phyloP scores from a whole-genome alignment of 2,888 invertebrate species.

The Stegana nigrithorax region DNA sequence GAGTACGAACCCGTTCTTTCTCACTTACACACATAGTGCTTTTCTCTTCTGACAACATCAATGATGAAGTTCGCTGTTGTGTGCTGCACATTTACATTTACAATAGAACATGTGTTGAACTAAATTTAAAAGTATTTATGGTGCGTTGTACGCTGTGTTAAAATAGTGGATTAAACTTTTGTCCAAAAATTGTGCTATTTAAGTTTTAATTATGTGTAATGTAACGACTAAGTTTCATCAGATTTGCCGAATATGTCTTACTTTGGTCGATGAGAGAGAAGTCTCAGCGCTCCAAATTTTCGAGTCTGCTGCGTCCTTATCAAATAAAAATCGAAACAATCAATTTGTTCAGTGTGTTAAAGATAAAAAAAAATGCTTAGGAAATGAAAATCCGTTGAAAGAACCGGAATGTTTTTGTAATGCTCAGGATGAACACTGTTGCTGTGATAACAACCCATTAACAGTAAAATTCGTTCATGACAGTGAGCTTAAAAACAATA shows the following conservation, averaged over 20 bases:
- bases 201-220: constrained; percentile 82
- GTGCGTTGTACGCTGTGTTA: too few relatives aligned
- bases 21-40: too few relatives aligned
- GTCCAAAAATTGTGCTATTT: constrained; percentile 31
- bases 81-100: too few relatives aligned
- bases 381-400: not conserved
- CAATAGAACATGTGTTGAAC: too few relatives aligned
- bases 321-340: constrained; percentile 32
- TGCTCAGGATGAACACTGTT: constrained; percentile 19
- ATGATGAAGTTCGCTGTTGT: too few relatives aligned
- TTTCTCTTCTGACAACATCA: too few relatives aligned
- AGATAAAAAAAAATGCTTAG: not conserved
- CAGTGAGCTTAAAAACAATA: not conserved
- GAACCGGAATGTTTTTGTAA: constrained; percentile 7
- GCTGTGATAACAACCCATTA: constrained; percentile 26
- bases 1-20: too few relatives aligned
- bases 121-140: too few relatives aligned
- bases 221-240: constrained; percentile 93
- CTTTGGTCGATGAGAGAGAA: constrained; percentile 80
- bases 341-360: too few relatives aligned
- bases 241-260: constrained; percentile 94
- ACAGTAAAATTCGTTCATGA: not conserved
- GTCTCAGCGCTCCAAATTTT: constrained; percentile 73
- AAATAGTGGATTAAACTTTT: too few relatives aligned
- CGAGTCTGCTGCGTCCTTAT: constrained; percentile 27